Evolutionary conservation across 2,888 invertebrate genomes (phyloP).

Genomic region (Chrysomela aeneicollis): DNA sequence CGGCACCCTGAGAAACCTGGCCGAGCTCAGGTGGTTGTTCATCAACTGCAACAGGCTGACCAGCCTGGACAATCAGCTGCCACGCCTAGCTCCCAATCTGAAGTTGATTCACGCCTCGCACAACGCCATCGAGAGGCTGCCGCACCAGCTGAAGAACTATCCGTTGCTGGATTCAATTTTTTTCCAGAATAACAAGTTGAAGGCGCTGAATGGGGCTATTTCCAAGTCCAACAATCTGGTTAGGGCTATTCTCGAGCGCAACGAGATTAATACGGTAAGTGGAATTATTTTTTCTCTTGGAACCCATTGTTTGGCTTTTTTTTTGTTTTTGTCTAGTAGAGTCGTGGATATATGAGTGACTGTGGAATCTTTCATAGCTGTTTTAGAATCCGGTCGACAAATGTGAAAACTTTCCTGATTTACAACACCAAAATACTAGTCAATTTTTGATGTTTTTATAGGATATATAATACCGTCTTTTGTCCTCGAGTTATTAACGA

Average conservation of each 20-base stretch:
- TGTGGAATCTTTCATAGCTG: no score
- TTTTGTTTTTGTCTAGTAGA: no score
- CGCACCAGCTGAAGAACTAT: slow-evolving; percentile 75
- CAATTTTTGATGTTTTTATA: no score
- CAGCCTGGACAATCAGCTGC: slow-evolving; percentile 78
- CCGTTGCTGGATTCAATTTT: slow-evolving; percentile 75
- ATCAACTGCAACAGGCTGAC: slow-evolving; percentile 80
- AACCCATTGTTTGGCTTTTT: no score
- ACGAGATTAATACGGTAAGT: slow-evolving; percentile 76
- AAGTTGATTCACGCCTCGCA: slow-evolving; percentile 76
- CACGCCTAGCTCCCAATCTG: slow-evolving; percentile 71
- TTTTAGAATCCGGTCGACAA: no score
- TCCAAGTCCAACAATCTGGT: slow-evolving; percentile 73
- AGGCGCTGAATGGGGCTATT: slow-evolving; percentile 74
- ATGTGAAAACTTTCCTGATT: no score
- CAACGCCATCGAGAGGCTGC: slow-evolving; percentile 75
- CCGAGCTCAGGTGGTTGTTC: slow-evolving; percentile 79
- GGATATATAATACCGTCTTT: no score
- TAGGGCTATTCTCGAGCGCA: slow-evolving; percentile 75
- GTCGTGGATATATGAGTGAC: no score
- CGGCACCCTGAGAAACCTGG: slow-evolving; percentile 77
- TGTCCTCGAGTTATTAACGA: no score
- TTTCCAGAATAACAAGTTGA: slow-evolving; percentile 76
- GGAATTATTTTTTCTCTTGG: no score
- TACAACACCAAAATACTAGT: no score